Evolutionary conservation across 2,797 vertebrate species (phyloP).

Genomic region (Babyrousa celebensis): DNA sequence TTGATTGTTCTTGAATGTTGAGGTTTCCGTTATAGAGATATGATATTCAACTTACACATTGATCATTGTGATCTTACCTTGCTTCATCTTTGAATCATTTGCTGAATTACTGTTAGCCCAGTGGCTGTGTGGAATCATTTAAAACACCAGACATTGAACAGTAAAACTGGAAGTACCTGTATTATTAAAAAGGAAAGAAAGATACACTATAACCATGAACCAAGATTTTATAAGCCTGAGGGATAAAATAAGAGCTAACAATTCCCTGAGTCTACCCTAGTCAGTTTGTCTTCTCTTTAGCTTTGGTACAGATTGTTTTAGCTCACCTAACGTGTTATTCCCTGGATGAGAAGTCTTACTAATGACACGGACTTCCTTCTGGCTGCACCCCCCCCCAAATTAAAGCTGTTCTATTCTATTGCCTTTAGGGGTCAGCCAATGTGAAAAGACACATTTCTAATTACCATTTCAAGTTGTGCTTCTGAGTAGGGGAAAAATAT

Average conservation of each 20-base stretch:
- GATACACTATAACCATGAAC: neutral
- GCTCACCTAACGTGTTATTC: neutral
- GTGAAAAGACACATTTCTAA: neutral
- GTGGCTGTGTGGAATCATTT: neutral
- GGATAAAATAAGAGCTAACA: neutral
- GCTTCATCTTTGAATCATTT: slow-evolving; percentile 2
- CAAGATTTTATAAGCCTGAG: neutral
- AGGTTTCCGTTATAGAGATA: neutral
- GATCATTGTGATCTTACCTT: neutral
- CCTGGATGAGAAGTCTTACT: neutral
- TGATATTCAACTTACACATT: neutral
- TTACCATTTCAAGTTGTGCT: neutral
- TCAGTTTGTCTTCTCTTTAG: neutral
- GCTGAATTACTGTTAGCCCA: slow-evolving; percentile 6
- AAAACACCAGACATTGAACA: neutral
- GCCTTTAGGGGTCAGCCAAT: neutral
- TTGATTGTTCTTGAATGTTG: neutral
- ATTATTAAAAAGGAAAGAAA: neutral
- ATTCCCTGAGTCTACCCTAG: neutral
- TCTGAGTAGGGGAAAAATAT: neutral
- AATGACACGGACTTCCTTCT: neutral
- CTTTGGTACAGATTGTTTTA: neutral
- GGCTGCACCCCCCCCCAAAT: neutral
- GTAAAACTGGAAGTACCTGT: neutral
- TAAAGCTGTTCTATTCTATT: neutral